phyloP scores from a whole-genome alignment of 2,888 invertebrate genomes.

The Gerris lacustris region DNA sequence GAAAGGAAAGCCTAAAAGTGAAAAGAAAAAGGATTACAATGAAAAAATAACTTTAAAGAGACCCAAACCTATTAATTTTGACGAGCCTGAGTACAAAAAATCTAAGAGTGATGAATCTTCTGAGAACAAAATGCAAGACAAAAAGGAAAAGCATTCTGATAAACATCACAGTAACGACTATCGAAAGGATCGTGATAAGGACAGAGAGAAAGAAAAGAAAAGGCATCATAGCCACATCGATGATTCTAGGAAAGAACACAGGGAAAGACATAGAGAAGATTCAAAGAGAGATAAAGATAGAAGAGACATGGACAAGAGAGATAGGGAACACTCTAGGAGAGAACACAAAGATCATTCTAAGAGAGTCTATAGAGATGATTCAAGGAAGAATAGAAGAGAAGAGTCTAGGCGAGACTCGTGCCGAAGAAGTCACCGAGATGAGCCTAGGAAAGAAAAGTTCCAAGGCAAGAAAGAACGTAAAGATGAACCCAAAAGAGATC shows the following conservation, averaged over 20 bases:
- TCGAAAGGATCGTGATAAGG: background rate
- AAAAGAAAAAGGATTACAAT: background rate
- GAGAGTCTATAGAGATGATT: background rate
- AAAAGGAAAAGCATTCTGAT: background rate
- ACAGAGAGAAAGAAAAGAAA: background rate
- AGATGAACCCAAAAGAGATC: background rate
- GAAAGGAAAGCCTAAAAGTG: background rate
- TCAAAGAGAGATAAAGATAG: background rate
- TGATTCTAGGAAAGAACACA: background rate
- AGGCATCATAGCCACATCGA: background rate
- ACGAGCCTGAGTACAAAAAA: background rate
- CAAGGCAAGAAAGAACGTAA: background rate
- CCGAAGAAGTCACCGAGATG: background rate
- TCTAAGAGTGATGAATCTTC: background rate
- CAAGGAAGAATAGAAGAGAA: background rate
- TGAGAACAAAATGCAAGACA: background rate
- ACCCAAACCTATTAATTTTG: conserved; percentile 2
- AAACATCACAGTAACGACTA: background rate
- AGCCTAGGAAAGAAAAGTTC: background rate
- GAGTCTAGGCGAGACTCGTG: background rate
- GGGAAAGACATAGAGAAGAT: background rate
- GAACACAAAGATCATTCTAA: background rate
- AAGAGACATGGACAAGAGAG: background rate
- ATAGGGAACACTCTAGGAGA: background rate
- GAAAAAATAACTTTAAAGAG: background rate